Evolutionary conservation across 2,113 vertebrate genomes (phyloP).

Genomic region (Chaetodon trifascialis): DNA sequence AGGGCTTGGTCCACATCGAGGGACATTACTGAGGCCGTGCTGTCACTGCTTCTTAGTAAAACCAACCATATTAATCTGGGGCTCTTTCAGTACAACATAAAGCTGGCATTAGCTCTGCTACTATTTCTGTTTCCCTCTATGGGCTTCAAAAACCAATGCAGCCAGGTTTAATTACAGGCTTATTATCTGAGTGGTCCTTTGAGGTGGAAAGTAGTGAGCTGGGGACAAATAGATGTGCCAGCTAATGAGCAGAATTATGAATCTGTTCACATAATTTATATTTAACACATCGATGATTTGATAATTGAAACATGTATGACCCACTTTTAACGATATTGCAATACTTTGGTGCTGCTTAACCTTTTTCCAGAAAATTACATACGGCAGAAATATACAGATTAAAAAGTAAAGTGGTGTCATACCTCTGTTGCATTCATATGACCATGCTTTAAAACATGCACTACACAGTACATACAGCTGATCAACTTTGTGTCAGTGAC

Average conservation of each 20-base stretch:
- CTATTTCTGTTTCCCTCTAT: conserved; percentile 59
- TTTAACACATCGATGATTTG: conserved; percentile 23
- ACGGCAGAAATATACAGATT: background rate
- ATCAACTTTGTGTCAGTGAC: conserved; percentile 10
- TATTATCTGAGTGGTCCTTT: conserved; percentile 62
- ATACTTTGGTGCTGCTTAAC: background rate
- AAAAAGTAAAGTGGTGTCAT: background rate
- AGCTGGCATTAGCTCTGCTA: conserved; percentile 60
- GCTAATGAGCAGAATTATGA: conserved; percentile 56
- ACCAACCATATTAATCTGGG: conserved; percentile 20
- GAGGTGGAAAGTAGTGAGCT: conserved; percentile 42
- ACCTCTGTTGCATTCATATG: background rate
- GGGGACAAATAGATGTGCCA: conserved; percentile 59
- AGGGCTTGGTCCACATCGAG: conserved; percentile 29
- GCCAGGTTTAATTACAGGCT: conserved; percentile 73
- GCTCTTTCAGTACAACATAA: conserved; percentile 47
- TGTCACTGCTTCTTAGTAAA: conserved; percentile 41
- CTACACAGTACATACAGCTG: background rate
- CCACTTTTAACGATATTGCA: conserved; percentile 6
- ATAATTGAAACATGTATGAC: conserved; percentile 27
- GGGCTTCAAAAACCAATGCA: conserved; percentile 51
- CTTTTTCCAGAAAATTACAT: background rate
- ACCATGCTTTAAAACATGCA: background rate
- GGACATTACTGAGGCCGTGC: conserved; percentile 20
- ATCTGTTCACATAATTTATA: conserved; percentile 35